phyloP scores from a whole-genome alignment of 1,140 invertebrate species.

The Zaprionus lachaisei region DNA sequence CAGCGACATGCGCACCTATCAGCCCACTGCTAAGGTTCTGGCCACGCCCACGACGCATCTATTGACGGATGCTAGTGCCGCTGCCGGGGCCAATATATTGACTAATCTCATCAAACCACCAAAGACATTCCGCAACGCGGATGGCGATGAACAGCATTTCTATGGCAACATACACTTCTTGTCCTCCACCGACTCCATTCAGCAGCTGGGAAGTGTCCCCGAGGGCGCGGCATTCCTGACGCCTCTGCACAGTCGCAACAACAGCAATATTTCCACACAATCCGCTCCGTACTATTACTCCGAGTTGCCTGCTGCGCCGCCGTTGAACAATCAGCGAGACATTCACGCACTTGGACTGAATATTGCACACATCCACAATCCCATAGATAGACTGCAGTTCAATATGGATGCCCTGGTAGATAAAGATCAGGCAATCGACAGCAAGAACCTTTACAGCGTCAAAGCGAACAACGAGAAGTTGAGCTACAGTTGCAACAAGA shows the following conservation, averaged over 20 bases:
- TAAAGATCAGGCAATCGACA: constrained; percentile 89
- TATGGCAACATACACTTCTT: constrained; percentile 83
- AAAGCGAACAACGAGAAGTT: constrained; percentile 84
- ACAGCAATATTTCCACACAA: constrained; percentile 85
- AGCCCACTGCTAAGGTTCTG: constrained; percentile 26
- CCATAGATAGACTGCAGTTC: constrained; percentile 86
- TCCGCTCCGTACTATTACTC: constrained; percentile 94
- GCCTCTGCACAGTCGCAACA: constrained; percentile 79
- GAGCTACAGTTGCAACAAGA: constrained; percentile 74
- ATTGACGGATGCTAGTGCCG: constrained; percentile 53
- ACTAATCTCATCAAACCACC: constrained; percentile 82
- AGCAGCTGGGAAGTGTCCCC: constrained; percentile 50
- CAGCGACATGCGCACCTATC: constrained; percentile 78
- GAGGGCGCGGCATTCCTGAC: constrained; percentile 49
- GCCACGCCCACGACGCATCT: constrained; percentile 57
- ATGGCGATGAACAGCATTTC: constrained; percentile 76
- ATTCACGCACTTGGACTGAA: constrained; percentile 86
- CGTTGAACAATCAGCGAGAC: constrained; percentile 89
- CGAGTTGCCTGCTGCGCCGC: constrained; percentile 85
- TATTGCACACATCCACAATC: constrained; percentile 92
- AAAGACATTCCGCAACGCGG: constrained; percentile 75
- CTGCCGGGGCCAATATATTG: constrained; percentile 48
- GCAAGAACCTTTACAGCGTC: constrained; percentile 91
- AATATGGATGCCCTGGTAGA: constrained; percentile 88
- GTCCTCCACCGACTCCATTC: constrained; percentile 80